These are phyloP conservation scores for Ardeotis arabs DNA, from an alignment of 2,113 vertebrate genomes.

Conservation along the genomic window DNA sequence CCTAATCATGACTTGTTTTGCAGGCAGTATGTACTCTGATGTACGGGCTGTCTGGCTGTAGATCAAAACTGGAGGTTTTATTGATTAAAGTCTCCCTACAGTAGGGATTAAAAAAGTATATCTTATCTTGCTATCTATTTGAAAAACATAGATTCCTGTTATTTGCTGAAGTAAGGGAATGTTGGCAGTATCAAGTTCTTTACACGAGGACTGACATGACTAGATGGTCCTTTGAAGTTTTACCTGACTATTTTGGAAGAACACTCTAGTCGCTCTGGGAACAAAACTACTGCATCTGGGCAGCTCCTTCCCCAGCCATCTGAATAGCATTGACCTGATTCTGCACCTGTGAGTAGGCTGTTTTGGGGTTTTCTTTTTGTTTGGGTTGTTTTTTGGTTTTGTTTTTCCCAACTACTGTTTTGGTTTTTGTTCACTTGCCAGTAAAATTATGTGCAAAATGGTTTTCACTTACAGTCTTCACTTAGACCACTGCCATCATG, in stretches of 20 bases:
- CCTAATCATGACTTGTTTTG: background rate
- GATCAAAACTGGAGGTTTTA: slow-evolving; percentile 44
- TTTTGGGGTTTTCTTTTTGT: background rate
- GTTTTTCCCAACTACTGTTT: accelerated
- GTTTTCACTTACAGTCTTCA: background rate
- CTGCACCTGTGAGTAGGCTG: background rate
- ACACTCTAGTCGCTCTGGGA: background rate
- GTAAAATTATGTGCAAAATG: background rate
- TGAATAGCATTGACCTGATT: background rate
- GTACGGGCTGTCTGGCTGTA: background rate
- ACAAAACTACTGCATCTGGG: background rate
- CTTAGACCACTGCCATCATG: background rate
- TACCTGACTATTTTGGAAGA: background rate
- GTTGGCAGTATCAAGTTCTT: slow-evolving; percentile 1
- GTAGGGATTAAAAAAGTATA: slow-evolving; percentile 39
- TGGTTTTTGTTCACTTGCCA: background rate
- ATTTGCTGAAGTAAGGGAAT: slow-evolving; percentile 56
- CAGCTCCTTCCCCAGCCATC: background rate
- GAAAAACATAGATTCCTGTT: slow-evolving; percentile 44
- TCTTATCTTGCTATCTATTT: slow-evolving; percentile 41
- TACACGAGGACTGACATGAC: slow-evolving; percentile 12
- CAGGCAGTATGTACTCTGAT: background rate
- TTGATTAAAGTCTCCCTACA: slow-evolving; percentile 49
- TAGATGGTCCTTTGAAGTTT: slow-evolving; percentile 45
- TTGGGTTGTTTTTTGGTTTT: background rate